Conservation (phyloP, 2,797 vertebrate genomes). For the Synanceia verrucosa region DNA sequence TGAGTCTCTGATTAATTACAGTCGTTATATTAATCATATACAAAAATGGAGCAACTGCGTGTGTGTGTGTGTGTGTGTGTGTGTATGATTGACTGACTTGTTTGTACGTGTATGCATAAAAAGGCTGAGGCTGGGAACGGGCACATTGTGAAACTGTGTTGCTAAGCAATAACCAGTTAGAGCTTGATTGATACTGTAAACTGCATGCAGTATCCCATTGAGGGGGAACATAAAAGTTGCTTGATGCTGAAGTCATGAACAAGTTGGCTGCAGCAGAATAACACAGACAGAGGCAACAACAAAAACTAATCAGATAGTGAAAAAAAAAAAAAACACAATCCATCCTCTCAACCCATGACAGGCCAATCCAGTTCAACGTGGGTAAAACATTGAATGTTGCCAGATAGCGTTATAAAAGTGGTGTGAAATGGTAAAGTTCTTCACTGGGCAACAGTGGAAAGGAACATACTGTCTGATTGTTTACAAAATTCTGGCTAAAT, state of each 20-base stretch:
- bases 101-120: conserved; percentile 39
- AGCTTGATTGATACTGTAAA: conserved; percentile 59
- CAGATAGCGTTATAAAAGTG: background rate
- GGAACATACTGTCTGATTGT: too few species aligned
- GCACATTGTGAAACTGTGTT: conserved; percentile 57
- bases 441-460: background rate
- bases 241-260: conserved; percentile 29
- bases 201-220: conserved; percentile 22
- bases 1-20: conserved; percentile 69
- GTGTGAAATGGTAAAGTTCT: background rate
- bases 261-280: conserved; percentile 9
- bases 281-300: background rate
- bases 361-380: background rate
- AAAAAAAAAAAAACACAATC: background rate
- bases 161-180: conserved; percentile 72
- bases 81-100: conserved; percentile 8
- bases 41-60: conserved; percentile 37
- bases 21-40: conserved; percentile 71
- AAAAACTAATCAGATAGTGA: background rate
- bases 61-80: background rate
- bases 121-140: conserved; percentile 35
- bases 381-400: background rate
- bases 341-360: background rate
- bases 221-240: conserved; percentile 41
- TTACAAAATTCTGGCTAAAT: too few species aligned